A percentile compares a stretch with the other conserved stretches of the same genome.
Conservation (phyloP, 2,888 invertebrate species). For the Diplolepis rosae region DNA sequence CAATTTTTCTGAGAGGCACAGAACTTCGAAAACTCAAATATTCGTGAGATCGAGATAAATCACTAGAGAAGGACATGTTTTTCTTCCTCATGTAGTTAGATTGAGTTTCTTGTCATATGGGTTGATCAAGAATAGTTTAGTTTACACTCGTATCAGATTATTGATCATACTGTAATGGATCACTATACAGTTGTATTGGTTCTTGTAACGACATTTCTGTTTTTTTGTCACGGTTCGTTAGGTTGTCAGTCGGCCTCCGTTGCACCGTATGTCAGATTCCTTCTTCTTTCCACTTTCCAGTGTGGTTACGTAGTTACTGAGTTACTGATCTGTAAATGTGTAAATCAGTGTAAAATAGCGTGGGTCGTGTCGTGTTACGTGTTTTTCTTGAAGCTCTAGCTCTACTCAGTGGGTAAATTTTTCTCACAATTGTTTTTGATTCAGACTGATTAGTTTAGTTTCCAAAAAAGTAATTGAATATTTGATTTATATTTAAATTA, state of each 20-base stretch:
- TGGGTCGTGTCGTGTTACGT: not conserved
- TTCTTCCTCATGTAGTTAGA: not conserved
- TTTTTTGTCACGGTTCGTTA: not conserved
- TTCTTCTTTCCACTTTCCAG: too few relatives aligned
- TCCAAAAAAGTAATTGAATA: too few relatives aligned
- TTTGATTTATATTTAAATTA: too few relatives aligned
- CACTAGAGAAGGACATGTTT: constrained; percentile 81
- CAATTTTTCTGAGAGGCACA: constrained; percentile 83
- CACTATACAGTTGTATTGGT: not conserved
- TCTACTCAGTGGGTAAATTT: not conserved
- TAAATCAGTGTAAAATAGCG: too few relatives aligned
- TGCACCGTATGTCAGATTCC: too few relatives aligned
- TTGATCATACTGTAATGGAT: not conserved
- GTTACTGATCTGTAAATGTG: too few relatives aligned
- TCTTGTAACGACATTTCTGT: constrained; percentile 15
- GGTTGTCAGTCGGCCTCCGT: too few relatives aligned
- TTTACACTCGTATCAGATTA: constrained; percentile 14
- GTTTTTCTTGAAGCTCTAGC: not conserved
- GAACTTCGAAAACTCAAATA: constrained; percentile 87
- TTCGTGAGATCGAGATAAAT: constrained; percentile 84
- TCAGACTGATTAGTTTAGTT: too few relatives aligned
- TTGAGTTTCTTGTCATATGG: constrained; percentile 15
- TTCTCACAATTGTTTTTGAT: not conserved
- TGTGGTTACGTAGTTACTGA: not conserved
- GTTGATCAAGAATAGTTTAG: not conserved